Percentiles rank a stretch among this genome's conserved stretches.
Conservation (phyloP, 2,797 vertebrate genomes). For the Pelochelys cantorii region DNA sequence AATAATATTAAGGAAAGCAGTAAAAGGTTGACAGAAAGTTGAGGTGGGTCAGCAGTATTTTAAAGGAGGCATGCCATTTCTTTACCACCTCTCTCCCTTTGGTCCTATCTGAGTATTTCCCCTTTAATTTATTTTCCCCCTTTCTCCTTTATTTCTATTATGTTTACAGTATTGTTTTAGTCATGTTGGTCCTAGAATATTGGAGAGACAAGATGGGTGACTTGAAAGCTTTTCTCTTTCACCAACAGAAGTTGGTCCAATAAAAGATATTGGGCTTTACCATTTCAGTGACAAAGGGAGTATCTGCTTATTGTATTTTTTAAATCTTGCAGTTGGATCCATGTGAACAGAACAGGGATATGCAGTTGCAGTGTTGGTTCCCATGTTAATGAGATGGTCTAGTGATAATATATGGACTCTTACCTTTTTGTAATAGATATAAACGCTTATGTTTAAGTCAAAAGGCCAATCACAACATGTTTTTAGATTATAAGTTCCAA, state of each 20-base stretch:
- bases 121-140: not conserved
- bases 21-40: not conserved
- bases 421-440: not conserved
- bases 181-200: not conserved
- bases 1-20: not conserved
- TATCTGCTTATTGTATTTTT: not conserved
- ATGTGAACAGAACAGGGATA: not conserved
- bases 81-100: fast-evolving
- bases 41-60: not conserved
- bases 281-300: too few relatives aligned
- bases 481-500: not conserved
- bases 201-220: not conserved
- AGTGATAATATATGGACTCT: not conserved
- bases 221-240: not conserved
- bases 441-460: not conserved
- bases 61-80: not conserved
- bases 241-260: not conserved
- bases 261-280: not conserved
- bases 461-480: not conserved
- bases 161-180: not conserved
- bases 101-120: not conserved
- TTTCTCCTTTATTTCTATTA: not conserved
- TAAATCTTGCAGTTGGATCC: not conserved
- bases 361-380: not conserved
- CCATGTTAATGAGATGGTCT: not conserved